Conservation (phyloP, 1,140 invertebrate species). For the Diachasmimorpha longicaudata region DNA sequence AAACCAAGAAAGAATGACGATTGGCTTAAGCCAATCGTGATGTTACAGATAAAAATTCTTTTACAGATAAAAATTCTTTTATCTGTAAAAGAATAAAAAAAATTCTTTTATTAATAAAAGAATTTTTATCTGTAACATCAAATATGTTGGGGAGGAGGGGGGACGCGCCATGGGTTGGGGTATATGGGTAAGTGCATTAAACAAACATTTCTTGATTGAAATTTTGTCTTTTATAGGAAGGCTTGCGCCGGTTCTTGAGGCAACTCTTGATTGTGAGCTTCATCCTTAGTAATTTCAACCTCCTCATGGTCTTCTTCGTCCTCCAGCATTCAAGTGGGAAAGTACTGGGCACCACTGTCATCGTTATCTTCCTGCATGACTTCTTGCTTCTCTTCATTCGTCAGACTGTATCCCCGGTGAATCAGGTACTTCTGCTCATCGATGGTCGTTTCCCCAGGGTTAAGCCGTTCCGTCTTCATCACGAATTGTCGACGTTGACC, state of each 20-base stretch:
- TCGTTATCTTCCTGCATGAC: slow-evolving; percentile 15
- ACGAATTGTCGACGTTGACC: slow-evolving; percentile 5
- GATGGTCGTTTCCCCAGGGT: slow-evolving; percentile 30
- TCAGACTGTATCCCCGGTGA: slow-evolving; percentile 38
- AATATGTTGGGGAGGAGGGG: not conserved
- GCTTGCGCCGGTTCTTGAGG: too few species aligned
- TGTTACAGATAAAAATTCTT: not conserved
- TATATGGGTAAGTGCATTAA: not conserved
- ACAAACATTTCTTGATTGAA: too few species aligned
- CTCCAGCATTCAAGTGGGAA: slow-evolving; percentile 21
- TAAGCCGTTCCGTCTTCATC: slow-evolving; percentile 16
- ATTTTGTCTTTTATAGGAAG: too few species aligned
- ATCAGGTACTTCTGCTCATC: slow-evolving; percentile 47
- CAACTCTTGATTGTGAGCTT: not conserved
- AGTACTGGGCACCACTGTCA: slow-evolving; percentile 12
- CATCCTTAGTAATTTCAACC: not conserved
- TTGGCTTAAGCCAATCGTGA: too few species aligned
- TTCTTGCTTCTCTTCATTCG: slow-evolving; percentile 21
- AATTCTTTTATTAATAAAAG: not conserved
- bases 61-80: too few species aligned
- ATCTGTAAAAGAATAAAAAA: too few species aligned
- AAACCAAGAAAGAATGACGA: not conserved
- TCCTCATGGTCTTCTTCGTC: slow-evolving; percentile 1
- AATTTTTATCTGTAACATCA: not conserved
- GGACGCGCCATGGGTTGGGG: too few species aligned